Conservation (phyloP, 2,888 invertebrate genomes). For the Nephrotoma guestfalica region DNA sequence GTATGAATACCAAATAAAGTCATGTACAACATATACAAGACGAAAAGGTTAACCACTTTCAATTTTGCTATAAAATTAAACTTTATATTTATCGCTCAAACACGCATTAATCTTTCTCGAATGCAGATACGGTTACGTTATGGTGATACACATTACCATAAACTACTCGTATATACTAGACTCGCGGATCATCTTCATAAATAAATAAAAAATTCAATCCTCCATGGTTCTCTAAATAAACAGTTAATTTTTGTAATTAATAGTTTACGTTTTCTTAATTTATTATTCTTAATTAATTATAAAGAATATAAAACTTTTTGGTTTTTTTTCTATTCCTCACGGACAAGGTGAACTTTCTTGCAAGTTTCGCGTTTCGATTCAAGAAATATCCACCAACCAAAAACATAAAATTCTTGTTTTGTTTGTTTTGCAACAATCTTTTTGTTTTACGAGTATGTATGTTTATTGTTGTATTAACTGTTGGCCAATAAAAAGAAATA, state of each 20-base stretch:
- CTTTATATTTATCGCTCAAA: neutral
- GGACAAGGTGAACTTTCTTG: neutral
- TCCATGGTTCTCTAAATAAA: neutral
- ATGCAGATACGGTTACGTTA: neutral
- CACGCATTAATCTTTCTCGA: neutral
- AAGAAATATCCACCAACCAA: neutral
- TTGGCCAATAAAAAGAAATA: neutral
- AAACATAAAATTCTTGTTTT: neutral
- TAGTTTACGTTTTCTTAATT: neutral
- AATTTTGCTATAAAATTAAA: neutral
- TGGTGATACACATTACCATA: neutral
- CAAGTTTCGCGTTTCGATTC: neutral
- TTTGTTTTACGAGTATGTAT: neutral
- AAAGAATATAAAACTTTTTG: neutral
- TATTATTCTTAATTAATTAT: neutral
- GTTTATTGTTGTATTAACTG: neutral
- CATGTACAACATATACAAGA: neutral
- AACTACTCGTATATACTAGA: neutral
- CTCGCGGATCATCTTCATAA: neutral
- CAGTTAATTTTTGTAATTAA: neutral
- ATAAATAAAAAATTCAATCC: neutral
- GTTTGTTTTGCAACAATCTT: neutral
- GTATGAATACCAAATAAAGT: neutral
- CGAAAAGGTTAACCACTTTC: neutral
- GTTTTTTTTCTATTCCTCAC: neutral